Evolutionary conservation across 2,888 invertebrate genomes (phyloP).

Genomic region (Pediacus dermestoides): DNA sequence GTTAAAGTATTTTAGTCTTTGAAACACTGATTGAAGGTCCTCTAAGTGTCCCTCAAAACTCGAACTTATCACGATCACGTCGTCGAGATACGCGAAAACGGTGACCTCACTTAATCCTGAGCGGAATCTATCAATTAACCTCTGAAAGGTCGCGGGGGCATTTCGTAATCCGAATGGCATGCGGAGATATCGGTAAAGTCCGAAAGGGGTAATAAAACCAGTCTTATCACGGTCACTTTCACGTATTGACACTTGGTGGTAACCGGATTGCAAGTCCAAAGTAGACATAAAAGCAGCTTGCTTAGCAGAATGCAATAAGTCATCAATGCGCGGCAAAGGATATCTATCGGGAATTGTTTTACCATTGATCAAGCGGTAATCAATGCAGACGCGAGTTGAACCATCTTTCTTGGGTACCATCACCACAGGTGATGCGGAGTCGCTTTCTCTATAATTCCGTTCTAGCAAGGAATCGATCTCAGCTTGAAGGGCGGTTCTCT

Average conservation of each 20-base stretch:
- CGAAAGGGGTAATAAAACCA: slow-evolving; percentile 1
- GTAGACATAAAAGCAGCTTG: too few species aligned
- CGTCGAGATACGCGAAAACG: slow-evolving; percentile 2
- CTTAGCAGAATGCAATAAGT: slow-evolving; percentile 1
- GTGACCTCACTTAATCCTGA: slow-evolving; percentile 1
- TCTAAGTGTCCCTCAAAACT: not conserved
- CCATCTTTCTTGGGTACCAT: slow-evolving; percentile 11
- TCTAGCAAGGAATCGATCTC: too few species aligned
- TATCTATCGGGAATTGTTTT: not conserved
- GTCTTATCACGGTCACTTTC: not conserved
- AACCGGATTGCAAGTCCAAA: slow-evolving; percentile 1
- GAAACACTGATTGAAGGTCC: not conserved
- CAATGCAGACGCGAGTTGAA: not conserved
- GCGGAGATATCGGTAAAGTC: slow-evolving; percentile 3
- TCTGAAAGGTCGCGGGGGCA: not conserved
- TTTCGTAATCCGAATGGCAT: slow-evolving; percentile 5
- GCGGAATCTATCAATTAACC: slow-evolving; percentile 1
- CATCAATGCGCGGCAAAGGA: not conserved
- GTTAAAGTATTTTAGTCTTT: too few species aligned
- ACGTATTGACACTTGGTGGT: slow-evolving; percentile 3
- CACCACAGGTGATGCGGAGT: too few species aligned
- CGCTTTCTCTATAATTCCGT: too few species aligned
- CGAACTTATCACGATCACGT: not conserved
- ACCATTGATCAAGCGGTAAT: not conserved
- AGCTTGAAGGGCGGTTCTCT: too few species aligned